These are phyloP conservation scores for Epizoanthus fatuus DNA, from an alignment of 92 coral and sea anemone species.

Conservation along the genomic window DNA sequence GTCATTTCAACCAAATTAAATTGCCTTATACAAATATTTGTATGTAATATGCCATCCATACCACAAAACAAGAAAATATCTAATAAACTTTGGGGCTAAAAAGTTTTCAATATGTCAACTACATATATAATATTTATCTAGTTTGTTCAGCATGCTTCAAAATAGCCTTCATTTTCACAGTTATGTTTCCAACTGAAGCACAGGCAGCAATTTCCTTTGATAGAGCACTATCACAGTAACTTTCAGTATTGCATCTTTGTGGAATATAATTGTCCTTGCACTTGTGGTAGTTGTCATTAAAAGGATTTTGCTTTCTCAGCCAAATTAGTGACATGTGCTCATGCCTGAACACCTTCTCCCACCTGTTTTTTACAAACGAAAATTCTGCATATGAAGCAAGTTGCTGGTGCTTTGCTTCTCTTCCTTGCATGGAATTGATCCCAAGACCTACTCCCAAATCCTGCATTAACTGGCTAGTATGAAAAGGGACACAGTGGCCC, in stretches of 20 bases:
- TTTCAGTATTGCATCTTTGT: conserved; percentile 49
- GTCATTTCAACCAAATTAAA: no score
- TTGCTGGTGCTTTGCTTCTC: conserved; percentile 81
- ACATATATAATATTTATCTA: neutral
- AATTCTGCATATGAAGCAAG: conserved; percentile 69
- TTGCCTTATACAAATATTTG: no score
- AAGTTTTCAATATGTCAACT: no score
- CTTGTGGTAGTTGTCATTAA: conserved; percentile 61
- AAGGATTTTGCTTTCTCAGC: conserved; percentile 75
- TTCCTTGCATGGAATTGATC: conserved; percentile 52
- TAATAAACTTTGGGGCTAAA: no score
- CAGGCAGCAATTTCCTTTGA: conserved; percentile 63
- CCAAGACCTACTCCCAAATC: conserved; percentile 40
- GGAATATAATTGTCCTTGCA: conserved; percentile 61
- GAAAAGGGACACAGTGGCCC: conserved; percentile 50
- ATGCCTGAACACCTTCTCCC: conserved; percentile 78
- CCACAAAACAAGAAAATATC: no score
- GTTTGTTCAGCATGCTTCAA: conserved; percentile 48
- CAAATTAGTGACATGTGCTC: conserved; percentile 67
- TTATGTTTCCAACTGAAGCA: conserved; percentile 64
- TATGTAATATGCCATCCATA: no score
- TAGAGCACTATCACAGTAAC: conserved; percentile 52
- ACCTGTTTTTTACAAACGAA: conserved; percentile 71
- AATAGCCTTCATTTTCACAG: conserved; percentile 61
- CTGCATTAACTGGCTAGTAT: conserved; percentile 27